A percentile compares a stretch with the other conserved stretches of the same genome.
Conservation (phyloP, 1,140 invertebrate species). For the Asbolus verrucosus region DNA sequence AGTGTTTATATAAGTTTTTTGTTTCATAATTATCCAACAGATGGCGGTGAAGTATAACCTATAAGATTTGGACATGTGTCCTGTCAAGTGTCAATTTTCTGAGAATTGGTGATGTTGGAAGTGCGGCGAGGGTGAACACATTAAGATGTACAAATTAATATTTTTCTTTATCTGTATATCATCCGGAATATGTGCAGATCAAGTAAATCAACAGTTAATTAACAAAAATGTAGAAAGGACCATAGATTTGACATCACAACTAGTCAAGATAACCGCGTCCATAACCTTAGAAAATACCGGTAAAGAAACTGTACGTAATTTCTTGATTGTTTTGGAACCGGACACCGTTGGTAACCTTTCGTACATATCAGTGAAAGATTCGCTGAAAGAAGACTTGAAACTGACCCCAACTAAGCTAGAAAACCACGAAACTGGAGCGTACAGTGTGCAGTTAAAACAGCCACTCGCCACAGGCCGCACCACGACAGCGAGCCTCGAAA, state of each 20-base stretch:
- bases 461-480: slow-evolving; percentile 71
- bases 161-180: slow-evolving; percentile 38
- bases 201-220: slow-evolving; percentile 66
- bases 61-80: slow-evolving; percentile 10
- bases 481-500: slow-evolving; percentile 77
- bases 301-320: slow-evolving; percentile 75
- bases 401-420: slow-evolving; percentile 69
- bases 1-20: no score
- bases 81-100: slow-evolving; percentile 12
- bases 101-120: slow-evolving; percentile 42
- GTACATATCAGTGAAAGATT: slow-evolving; percentile 79
- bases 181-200: slow-evolving; percentile 44
- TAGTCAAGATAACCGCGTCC: slow-evolving; percentile 85
- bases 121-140: no score
- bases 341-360: slow-evolving; percentile 75
- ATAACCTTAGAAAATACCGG: slow-evolving; percentile 86
- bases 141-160: slow-evolving; percentile 52
- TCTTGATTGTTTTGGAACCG: slow-evolving; percentile 80
- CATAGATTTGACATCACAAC: slow-evolving; percentile 88
- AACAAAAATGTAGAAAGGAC: slow-evolving; percentile 87
- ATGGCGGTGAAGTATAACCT: background rate
- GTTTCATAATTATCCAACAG: no score
- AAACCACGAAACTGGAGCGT: slow-evolving; percentile 67
- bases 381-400: slow-evolving; percentile 73
- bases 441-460: slow-evolving; percentile 74